These are phyloP conservation scores for Parochlus steinenii DNA, from an alignment of 2,888 invertebrate species.

Conservation along the genomic window DNA sequence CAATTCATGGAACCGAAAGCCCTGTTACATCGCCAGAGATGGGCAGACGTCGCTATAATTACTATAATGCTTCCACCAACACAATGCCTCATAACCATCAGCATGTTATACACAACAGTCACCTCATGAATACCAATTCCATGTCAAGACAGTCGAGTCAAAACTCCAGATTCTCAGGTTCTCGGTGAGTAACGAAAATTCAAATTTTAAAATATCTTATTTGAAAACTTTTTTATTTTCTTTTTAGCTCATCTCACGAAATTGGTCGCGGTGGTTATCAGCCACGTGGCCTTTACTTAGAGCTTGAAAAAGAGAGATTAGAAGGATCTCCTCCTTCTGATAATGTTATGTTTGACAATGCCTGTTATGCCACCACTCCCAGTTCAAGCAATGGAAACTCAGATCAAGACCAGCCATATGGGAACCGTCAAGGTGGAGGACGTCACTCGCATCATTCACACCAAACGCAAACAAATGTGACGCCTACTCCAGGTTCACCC, in stretches of 20 bases:
- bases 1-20: slow-evolving; percentile 79
- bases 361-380: slow-evolving; percentile 87
- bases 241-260: slow-evolving; percentile 49
- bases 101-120: slow-evolving; percentile 31
- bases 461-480: slow-evolving; percentile 48
- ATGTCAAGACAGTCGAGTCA: slow-evolving; percentile 41
- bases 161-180: slow-evolving; percentile 45
- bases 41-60: slow-evolving; percentile 61
- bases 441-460: slow-evolving; percentile 45
- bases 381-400: slow-evolving; percentile 87
- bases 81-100: slow-evolving; percentile 44
- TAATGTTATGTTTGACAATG: slow-evolving; percentile 87
- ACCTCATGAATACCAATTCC: slow-evolving; percentile 40
- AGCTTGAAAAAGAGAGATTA: slow-evolving; percentile 51
- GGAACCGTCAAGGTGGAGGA: slow-evolving; percentile 35
- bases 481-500: slow-evolving; percentile 66
- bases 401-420: slow-evolving; percentile 59
- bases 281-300: slow-evolving; percentile 57
- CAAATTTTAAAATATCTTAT: slow-evolving; percentile 1
- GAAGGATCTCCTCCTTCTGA: slow-evolving; percentile 74
- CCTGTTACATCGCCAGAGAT: slow-evolving; percentile 85
- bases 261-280: slow-evolving; percentile 50
- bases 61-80: slow-evolving; percentile 35
- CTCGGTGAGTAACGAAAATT: slow-evolving; percentile 31
- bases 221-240: background rate